Evolutionary conservation across 2,113 vertebrate genomes (phyloP).

Genomic region (Pungitius pungitius): DNA sequence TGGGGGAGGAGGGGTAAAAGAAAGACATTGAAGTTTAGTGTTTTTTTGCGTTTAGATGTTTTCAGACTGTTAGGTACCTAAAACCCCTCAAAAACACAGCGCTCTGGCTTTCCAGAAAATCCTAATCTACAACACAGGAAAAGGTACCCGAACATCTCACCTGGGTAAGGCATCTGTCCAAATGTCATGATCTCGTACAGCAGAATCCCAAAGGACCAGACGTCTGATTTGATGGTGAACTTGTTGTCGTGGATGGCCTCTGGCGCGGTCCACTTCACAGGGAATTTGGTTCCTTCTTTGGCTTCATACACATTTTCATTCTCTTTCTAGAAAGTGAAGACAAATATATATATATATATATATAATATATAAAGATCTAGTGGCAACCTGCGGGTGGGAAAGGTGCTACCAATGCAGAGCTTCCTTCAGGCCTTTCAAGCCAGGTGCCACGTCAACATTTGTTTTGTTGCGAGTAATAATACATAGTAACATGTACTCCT

Average conservation of each 20-base stretch:
- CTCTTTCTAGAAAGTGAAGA: slow-evolving; percentile 82
- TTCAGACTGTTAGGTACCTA: not conserved
- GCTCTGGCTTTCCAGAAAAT: not conserved
- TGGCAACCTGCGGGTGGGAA: not conserved
- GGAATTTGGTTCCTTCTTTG: slow-evolving; percentile 88
- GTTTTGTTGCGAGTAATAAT: no score
- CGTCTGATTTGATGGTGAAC: slow-evolving; percentile 94
- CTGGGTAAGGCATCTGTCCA: slow-evolving; percentile 90
- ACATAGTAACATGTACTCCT: no score
- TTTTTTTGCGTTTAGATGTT: no score
- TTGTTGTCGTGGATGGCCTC: slow-evolving; percentile 86
- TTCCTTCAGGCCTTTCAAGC: not conserved
- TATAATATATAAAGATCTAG: no score
- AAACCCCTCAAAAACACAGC: not conserved
- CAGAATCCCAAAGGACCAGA: slow-evolving; percentile 97
- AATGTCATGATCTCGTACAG: slow-evolving; percentile 96
- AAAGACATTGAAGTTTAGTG: not conserved
- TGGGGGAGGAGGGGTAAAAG: slow-evolving; percentile 17
- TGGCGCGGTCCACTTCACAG: slow-evolving; percentile 96
- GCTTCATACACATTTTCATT: slow-evolving; percentile 87
- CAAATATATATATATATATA: no score
- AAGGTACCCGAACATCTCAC: slow-evolving; percentile 82
- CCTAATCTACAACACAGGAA: no score
- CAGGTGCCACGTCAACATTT: no score
- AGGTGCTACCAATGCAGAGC: not conserved